These are phyloP conservation scores for Brachyistius frenatus DNA, from an alignment of 2,113 vertebrate species.

Conservation along the genomic window DNA sequence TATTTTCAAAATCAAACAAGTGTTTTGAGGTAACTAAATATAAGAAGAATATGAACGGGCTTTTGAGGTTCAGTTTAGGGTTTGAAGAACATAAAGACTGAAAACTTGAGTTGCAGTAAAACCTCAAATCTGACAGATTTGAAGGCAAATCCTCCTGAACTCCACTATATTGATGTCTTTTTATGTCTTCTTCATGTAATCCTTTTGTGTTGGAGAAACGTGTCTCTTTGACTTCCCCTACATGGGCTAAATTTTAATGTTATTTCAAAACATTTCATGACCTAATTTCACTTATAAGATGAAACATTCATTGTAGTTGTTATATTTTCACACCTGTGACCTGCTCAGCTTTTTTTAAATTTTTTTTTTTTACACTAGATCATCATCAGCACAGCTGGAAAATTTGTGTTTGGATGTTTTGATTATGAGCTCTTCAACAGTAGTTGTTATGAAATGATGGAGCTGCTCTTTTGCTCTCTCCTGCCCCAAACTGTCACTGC, in stretches of 20 bases:
- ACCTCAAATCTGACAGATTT: conserved; percentile 38
- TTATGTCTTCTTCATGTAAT: conserved; percentile 22
- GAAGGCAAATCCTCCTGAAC: conserved; percentile 40
- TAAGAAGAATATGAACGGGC: neutral
- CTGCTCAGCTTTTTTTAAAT: neutral
- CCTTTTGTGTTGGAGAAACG: conserved; percentile 15
- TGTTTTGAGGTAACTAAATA: neutral
- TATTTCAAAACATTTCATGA: conserved; percentile 55
- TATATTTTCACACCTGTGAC: conserved; percentile 47
- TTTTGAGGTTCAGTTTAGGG: neutral
- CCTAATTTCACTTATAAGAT: conserved; percentile 40
- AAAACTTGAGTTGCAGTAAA: conserved; percentile 32
- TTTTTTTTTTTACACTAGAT: conserved; percentile 48
- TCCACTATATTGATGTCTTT: conserved; percentile 35
- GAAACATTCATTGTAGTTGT: conserved; percentile 23
- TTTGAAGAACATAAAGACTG: conserved; percentile 16
- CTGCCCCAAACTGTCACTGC: conserved; percentile 35
- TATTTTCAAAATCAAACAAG: conserved; percentile 20
- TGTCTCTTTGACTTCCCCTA: conserved; percentile 7
- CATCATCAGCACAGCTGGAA: conserved; percentile 53
- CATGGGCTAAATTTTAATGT: conserved; percentile 35
- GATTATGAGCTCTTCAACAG: conserved; percentile 33
- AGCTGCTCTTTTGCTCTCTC: conserved; percentile 37
- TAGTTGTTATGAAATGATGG: conserved; percentile 33
- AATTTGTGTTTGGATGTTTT: conserved; percentile 40